Conservation (phyloP, 2,888 invertebrate species). For the Schizaphis graminum region DNA sequence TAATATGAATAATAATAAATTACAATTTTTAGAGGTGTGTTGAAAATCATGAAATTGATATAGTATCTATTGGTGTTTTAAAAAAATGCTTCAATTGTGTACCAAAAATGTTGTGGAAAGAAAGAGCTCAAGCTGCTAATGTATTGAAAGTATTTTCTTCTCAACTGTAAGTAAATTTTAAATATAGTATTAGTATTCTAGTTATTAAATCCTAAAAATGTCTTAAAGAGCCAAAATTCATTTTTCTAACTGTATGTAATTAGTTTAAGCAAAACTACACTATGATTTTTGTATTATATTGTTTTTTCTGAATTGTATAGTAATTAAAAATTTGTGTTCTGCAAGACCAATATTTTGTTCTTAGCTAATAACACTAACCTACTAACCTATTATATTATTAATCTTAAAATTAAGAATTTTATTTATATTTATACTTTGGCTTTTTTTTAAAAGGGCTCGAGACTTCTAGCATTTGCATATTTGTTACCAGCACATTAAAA, state of each 20-base stretch:
- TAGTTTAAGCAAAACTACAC: too few species aligned
- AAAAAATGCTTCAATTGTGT: conserved; percentile 29
- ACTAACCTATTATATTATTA: not conserved
- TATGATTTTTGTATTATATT: too few species aligned
- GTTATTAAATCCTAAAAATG: not conserved
- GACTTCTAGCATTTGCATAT: too few species aligned
- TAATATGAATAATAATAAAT: not conserved
- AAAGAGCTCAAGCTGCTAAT: conserved; percentile 37
- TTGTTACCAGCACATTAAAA: too few species aligned
- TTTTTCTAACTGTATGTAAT: too few species aligned
- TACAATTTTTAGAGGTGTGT: conserved; percentile 43
- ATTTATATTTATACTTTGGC: not conserved
- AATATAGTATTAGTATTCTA: not conserved
- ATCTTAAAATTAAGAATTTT: not conserved
- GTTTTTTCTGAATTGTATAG: too few species aligned
- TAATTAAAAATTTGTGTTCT: too few species aligned
- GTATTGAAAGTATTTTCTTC: conserved; percentile 56
- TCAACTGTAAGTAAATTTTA: conserved; percentile 49
- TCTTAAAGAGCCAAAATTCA: not conserved
- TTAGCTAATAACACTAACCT: not conserved
- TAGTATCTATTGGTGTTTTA: conserved; percentile 10
- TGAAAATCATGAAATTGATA: conserved; percentile 38
- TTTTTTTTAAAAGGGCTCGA: not conserved
- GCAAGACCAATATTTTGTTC: not conserved
- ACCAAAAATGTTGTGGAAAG: conserved; percentile 17